A percentile compares a stretch with the other conserved stretches of the same genome.
Conservation (phyloP, 2,113 vertebrate species). For the Pterocles gutturalis region DNA sequence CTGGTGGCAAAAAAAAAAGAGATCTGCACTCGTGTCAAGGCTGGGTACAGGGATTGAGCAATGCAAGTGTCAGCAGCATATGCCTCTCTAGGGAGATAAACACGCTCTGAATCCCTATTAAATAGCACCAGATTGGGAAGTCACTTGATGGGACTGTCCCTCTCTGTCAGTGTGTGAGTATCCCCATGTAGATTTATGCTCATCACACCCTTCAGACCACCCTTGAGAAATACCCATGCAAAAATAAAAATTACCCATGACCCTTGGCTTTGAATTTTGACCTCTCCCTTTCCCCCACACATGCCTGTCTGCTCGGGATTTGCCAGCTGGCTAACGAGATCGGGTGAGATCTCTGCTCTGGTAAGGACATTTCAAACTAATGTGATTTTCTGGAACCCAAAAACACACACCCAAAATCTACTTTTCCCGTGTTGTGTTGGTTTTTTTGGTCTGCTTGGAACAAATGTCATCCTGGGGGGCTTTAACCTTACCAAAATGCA, state of each 20-base stretch:
- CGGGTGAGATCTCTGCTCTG: not conserved
- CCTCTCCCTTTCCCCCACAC: not conserved
- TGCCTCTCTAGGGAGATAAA: not conserved
- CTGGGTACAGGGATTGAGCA: not conserved
- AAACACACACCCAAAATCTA: not conserved
- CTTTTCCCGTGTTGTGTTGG: not conserved
- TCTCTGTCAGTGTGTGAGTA: not conserved
- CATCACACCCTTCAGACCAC: slow-evolving; percentile 30
- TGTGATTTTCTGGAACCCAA: not conserved
- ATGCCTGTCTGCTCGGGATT: not conserved
- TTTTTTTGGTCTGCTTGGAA: slow-evolving; percentile 10
- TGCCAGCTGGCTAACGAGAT: slow-evolving; percentile 48
- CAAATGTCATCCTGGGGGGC: not conserved
- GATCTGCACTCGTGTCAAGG: not conserved
- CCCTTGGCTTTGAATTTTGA: slow-evolving; percentile 44
- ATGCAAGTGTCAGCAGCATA: not conserved
- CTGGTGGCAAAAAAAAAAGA: not conserved
- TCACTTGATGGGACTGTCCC: not conserved
- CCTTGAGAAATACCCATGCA: slow-evolving; percentile 38
- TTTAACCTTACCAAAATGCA: slow-evolving; percentile 1
- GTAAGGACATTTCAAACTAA: not conserved
- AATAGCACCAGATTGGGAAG: not conserved
- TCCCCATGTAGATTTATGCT: not conserved
- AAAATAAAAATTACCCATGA: slow-evolving; percentile 53
- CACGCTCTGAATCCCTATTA: not conserved